Conservation (phyloP, 64 coral and sea anemone species). For the Trachythela sp. region DNA sequence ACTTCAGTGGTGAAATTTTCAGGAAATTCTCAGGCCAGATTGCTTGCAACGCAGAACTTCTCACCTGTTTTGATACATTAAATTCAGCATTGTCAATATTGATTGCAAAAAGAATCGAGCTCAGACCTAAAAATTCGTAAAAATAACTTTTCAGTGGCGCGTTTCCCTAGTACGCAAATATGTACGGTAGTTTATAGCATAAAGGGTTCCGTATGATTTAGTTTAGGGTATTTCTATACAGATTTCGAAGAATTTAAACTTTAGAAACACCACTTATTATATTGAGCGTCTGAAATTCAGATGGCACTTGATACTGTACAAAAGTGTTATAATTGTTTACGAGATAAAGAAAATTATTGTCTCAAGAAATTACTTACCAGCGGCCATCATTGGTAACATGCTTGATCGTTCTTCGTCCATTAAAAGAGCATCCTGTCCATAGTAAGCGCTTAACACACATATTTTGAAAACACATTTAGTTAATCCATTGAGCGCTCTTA, state of each 20-base stretch:
- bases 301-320: no score
- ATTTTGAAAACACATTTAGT: background rate
- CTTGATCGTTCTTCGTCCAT: slow-evolving; percentile 82
- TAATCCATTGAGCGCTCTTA: no score
- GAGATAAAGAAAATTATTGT: no score
- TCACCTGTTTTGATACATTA: slow-evolving; percentile 60
- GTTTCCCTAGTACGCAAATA: no score
- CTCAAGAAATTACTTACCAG: slow-evolving; percentile 49
- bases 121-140: slow-evolving; percentile 54
- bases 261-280: no score
- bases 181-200: no score
- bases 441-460: slow-evolving; percentile 55
- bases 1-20: no score
- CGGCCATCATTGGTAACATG: slow-evolving; percentile 96
- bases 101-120: slow-evolving; percentile 91
- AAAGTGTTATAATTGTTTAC: no score
- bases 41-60: background rate
- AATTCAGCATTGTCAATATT: slow-evolving; percentile 85
- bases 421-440: slow-evolving; percentile 75
- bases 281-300: background rate
- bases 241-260: no score
- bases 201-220: no score
- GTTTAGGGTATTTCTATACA: no score
- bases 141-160: background rate
- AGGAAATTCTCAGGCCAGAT: no score